Evolutionary conservation across 2,888 invertebrate species (phyloP).

Genomic region (Ashinkailepas kermadecensis): DNA sequence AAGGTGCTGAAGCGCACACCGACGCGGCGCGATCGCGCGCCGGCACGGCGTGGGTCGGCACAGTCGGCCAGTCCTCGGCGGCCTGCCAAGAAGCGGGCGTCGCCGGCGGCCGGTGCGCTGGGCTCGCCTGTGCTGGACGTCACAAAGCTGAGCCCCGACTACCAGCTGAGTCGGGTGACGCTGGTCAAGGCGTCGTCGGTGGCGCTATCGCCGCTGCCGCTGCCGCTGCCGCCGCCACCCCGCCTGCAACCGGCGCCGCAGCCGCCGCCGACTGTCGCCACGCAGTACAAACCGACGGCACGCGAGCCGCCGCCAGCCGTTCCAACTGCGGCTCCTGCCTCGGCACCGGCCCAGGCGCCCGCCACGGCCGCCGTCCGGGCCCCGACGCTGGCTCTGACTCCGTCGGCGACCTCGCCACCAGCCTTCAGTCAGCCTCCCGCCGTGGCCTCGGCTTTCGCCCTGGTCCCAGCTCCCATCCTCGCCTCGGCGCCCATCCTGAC

Average conservation of each 20-base stretch:
- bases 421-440: not conserved
- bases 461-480: not conserved
- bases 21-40: conserved; percentile 68
- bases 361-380: conserved; percentile 75
- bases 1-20: conserved; percentile 93
- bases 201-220: conserved; percentile 59
- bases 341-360: conserved; percentile 85
- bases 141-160: conserved; percentile 56
- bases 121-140: conserved; percentile 74
- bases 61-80: conserved; percentile 54
- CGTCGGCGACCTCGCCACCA: conserved; percentile 55
- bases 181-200: conserved; percentile 45
- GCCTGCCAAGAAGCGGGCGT: not conserved
- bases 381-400: conserved; percentile 81
- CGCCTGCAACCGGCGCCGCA: conserved; percentile 90
- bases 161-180: conserved; percentile 14
- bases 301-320: conserved; percentile 60
- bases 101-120: conserved; percentile 47
- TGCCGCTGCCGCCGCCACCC: conserved; percentile 87
- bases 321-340: conserved; percentile 71
- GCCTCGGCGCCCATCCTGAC: not conserved
- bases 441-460: not conserved
- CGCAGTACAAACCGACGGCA: conserved; percentile 67
- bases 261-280: conserved; percentile 78
- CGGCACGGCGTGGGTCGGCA: conserved; percentile 83